These are phyloP conservation scores for Bufotes viridis DNA, from an alignment of 2,797 vertebrate species.

Conservation along the genomic window DNA sequence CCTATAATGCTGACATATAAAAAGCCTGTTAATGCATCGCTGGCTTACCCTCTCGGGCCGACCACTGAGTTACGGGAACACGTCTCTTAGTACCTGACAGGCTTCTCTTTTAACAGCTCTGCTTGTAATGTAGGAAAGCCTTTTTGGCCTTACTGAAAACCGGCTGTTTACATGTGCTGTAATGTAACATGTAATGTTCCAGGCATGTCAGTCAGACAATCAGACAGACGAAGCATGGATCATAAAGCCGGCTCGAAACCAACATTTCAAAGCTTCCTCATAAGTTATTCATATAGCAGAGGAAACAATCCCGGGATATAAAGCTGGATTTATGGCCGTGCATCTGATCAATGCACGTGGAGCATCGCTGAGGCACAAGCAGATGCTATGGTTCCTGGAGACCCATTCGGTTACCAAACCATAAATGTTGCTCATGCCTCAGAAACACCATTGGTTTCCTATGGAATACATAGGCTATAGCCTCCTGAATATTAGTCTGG, in stretches of 20 bases:
- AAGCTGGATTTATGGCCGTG: background rate
- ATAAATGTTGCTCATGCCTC: background rate
- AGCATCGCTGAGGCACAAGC: background rate
- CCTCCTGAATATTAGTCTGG: background rate
- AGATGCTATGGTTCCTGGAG: background rate
- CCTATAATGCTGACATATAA: conserved; percentile 66
- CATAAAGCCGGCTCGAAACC: background rate
- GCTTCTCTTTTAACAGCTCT: conserved; percentile 37
- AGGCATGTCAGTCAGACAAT: conserved; percentile 5
- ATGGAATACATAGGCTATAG: background rate
- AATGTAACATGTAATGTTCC: conserved; percentile 47
- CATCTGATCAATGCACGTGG: background rate
- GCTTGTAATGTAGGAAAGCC: conserved; percentile 56
- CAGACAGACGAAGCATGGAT: background rate
- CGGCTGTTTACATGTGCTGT: conserved; percentile 50
- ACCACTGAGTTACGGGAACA: conserved; percentile 67
- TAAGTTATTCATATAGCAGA: conserved; percentile 14
- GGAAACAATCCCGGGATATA: conserved; percentile 6
- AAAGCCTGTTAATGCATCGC: conserved; percentile 71
- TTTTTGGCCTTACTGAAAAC: conserved; percentile 55
- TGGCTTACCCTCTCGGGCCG: conserved; percentile 66
- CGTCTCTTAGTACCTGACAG: conserved; percentile 62
- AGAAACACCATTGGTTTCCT: background rate
- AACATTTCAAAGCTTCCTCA: conserved; percentile 8
- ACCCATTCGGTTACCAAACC: background rate